These are phyloP conservation scores for Antitype chi DNA, from an alignment of 2,888 invertebrate genomes.

Conservation along the genomic window DNA sequence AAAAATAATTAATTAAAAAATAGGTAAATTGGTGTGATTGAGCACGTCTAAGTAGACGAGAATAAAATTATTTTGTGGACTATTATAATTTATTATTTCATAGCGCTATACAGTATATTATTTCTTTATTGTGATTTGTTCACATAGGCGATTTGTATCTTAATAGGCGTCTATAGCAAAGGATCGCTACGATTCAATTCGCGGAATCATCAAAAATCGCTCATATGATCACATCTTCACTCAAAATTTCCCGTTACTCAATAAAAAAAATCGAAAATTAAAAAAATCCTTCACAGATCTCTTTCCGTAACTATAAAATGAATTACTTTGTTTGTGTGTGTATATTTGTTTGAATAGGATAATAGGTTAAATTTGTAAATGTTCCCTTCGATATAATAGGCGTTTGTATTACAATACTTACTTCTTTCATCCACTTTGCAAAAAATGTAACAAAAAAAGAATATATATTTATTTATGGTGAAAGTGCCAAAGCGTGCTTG, in stretches of 20 bases:
- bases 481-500: slow-evolving; percentile 84
- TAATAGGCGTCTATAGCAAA: background rate
- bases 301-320: slow-evolving; percentile 74
- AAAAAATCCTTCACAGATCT: slow-evolving; percentile 76
- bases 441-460: slow-evolving; percentile 68
- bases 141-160: slow-evolving; percentile 26
- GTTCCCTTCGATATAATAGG: slow-evolving; percentile 72
- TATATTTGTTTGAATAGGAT: slow-evolving; percentile 88
- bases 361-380: slow-evolving; percentile 89
- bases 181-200: slow-evolving; percentile 6
- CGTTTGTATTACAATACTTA: slow-evolving; percentile 65
- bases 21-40: slow-evolving; percentile 76
- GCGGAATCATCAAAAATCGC: background rate
- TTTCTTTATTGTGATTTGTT: slow-evolving; percentile 47
- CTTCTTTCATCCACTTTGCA: slow-evolving; percentile 72
- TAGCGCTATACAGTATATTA: slow-evolving; percentile 40
- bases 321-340: slow-evolving; percentile 82
- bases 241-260: slow-evolving; percentile 40
- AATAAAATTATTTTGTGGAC: slow-evolving; percentile 65
- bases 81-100: slow-evolving; percentile 65
- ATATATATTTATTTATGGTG: slow-evolving; percentile 75
- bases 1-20: slow-evolving; percentile 68
- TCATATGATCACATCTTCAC: slow-evolving; percentile 33
- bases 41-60: slow-evolving; percentile 65
- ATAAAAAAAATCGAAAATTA: slow-evolving; percentile 54